A percentile compares a stretch with the other conserved stretches of the same genome.
Conservation (phyloP, 1,140 invertebrate genomes). For the Caenorhabditis tropicalis region DNA sequence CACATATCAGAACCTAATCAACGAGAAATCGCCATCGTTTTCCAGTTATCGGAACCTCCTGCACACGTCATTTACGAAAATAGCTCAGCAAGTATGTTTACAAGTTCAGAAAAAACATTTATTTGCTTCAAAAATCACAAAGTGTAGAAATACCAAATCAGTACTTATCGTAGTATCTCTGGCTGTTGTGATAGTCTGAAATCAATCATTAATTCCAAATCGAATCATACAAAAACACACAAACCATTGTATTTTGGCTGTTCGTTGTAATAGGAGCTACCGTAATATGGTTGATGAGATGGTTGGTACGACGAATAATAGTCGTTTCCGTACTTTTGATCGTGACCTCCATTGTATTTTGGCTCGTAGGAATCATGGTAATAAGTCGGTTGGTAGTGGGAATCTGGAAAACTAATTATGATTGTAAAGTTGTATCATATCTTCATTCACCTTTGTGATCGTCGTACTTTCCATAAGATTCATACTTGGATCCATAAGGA, state of each 20-base stretch:
- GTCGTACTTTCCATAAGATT: conserved; percentile 23
- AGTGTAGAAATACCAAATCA: background rate
- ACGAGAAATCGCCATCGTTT: background rate
- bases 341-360: conserved; percentile 23
- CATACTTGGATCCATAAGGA: conserved; percentile 15
- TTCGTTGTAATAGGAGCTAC: conserved; percentile 8
- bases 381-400: conserved; percentile 19
- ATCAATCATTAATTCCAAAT: too few relatives aligned
- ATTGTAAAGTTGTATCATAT: background rate
- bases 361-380: conserved; percentile 14
- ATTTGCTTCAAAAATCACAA: background rate
- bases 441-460: conserved; percentile 12
- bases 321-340: conserved; percentile 25
- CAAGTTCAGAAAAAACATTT: background rate
- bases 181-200: conserved; percentile 4
- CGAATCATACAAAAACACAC: too few relatives aligned
- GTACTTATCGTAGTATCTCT: conserved; percentile 16
- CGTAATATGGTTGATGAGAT: conserved; percentile 34
- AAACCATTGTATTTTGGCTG: conserved; percentile 23
- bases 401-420: background rate
- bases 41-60: background rate
- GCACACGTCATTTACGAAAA: background rate
- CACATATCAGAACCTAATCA: background rate
- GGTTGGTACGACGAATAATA: conserved; percentile 21
- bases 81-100: background rate